phyloP scores from a whole-genome alignment of 2,888 invertebrate genomes.

The Chrysolina oricalcia region DNA sequence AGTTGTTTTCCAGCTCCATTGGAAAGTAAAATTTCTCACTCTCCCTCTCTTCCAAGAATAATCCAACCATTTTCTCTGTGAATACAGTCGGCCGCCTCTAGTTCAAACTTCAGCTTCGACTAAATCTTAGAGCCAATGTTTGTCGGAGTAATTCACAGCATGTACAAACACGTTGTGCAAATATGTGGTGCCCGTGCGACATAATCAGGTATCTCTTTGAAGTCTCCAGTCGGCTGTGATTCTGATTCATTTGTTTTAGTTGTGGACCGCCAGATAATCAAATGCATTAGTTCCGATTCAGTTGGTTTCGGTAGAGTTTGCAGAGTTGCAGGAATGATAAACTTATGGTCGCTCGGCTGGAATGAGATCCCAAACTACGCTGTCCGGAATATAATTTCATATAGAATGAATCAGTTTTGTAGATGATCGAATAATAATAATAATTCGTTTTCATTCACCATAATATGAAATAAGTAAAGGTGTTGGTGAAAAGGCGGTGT shows the following conservation, averaged over 20 bases:
- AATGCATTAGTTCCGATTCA: background rate
- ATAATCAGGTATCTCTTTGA: conserved; percentile 31
- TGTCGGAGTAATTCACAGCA: conserved; percentile 16
- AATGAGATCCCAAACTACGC: too few species aligned
- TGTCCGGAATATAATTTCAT: background rate
- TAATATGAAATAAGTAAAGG: too few species aligned
- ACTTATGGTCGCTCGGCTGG: background rate
- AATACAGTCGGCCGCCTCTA: background rate
- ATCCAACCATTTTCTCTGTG: background rate
- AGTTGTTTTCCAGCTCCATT: too few species aligned
- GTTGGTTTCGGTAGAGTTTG: background rate
- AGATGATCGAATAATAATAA: too few species aligned
- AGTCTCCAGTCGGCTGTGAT: conserved; percentile 17
- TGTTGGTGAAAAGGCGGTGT: too few species aligned
- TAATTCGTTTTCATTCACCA: too few species aligned
- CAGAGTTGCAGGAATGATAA: background rate
- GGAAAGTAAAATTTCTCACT: background rate
- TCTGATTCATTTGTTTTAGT: conserved; percentile 26
- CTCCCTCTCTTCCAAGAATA: background rate
- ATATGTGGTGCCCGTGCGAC: conserved; percentile 19
- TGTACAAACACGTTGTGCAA: conserved; percentile 16
- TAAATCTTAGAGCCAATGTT: conserved; percentile 4
- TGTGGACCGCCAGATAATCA: conserved; percentile 4
- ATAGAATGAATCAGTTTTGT: background rate
- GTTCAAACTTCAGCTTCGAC: conserved; percentile 1